Percentiles rank a stretch among this genome's conserved stretches.
Evolutionary conservation across 2,888 invertebrate species (phyloP).

Genomic region (Diaperis boleti): DNA sequence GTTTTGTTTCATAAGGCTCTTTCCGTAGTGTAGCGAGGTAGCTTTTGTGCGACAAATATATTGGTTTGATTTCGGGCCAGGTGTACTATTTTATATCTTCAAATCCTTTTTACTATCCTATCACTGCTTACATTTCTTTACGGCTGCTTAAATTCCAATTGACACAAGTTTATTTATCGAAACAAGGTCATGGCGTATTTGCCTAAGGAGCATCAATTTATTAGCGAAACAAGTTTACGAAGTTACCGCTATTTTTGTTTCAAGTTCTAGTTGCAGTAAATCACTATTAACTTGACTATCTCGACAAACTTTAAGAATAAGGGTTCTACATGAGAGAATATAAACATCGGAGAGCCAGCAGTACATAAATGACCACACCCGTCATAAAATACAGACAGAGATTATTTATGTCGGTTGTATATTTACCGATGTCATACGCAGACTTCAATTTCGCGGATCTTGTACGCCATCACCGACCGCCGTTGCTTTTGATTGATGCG

Average conservation of each 20-base stretch:
- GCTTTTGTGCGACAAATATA: slow-evolving; percentile 43
- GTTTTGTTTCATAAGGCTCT: slow-evolving; percentile 43
- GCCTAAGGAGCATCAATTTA: not conserved
- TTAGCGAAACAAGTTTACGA: not conserved
- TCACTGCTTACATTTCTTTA: not conserved
- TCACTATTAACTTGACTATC: not conserved
- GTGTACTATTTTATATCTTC: slow-evolving; percentile 2
- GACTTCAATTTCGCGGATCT: slow-evolving; percentile 47
- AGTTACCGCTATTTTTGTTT: not conserved
- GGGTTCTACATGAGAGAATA: not conserved
- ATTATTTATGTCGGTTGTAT: slow-evolving; percentile 44
- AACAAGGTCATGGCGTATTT: too few species aligned
- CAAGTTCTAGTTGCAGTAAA: not conserved
- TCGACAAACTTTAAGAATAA: slow-evolving; percentile 4
- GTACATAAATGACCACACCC: slow-evolving; percentile 24
- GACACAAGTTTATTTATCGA: too few species aligned
- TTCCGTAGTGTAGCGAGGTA: slow-evolving; percentile 26
- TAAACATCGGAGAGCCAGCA: not conserved
- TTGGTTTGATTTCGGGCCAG: slow-evolving; percentile 37
- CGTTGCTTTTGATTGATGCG: slow-evolving; percentile 49
- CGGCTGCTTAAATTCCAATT: too few species aligned
- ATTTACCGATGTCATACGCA: slow-evolving; percentile 48
- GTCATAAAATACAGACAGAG: slow-evolving; percentile 34
- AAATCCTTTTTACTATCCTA: not conserved
- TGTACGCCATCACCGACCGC: slow-evolving; percentile 42